Conservation (phyloP, 2,797 vertebrate species). For the Trachops cirrhosus region DNA sequence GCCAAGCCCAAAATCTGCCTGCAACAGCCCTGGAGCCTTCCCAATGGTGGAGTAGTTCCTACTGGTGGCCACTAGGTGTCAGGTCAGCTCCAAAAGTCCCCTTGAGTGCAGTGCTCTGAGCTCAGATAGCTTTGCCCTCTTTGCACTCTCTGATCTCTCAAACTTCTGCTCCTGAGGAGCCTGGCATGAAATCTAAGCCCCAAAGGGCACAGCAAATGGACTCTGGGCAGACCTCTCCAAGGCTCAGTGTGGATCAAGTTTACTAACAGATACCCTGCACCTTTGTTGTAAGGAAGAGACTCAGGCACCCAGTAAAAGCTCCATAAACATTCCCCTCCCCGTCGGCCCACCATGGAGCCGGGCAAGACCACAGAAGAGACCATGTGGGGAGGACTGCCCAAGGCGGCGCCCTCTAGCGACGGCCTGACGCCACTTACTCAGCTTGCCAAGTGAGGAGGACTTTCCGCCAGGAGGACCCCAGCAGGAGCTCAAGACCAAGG, state of each 20-base stretch:
- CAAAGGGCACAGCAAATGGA: background rate
- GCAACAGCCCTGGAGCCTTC: too few relatives aligned
- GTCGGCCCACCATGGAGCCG: background rate
- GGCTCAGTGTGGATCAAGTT: background rate
- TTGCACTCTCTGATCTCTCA: background rate
- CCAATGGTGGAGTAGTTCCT: background rate
- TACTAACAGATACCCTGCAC: background rate
- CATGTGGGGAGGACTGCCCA: rapidly evolving
- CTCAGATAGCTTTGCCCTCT: background rate
- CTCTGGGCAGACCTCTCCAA: background rate
- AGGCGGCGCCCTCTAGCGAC: background rate
- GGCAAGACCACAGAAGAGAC: too few relatives aligned
- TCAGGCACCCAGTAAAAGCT: too few relatives aligned
- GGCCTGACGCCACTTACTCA: background rate
- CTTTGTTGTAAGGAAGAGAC: background rate
- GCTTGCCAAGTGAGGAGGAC: background rate
- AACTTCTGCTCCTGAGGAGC: background rate
- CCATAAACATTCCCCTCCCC: background rate
- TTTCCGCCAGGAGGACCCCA: background rate
- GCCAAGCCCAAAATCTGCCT: background rate
- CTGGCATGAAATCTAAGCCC: background rate
- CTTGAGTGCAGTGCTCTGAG: rapidly evolving
- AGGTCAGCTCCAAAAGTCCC: slow-evolving; percentile 43
- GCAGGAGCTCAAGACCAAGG: background rate
- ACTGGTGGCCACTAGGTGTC: slow-evolving; percentile 66